Evolutionary conservation across 1,140 invertebrate genomes (phyloP).

Genomic region (Steinernema feltiae): DNA sequence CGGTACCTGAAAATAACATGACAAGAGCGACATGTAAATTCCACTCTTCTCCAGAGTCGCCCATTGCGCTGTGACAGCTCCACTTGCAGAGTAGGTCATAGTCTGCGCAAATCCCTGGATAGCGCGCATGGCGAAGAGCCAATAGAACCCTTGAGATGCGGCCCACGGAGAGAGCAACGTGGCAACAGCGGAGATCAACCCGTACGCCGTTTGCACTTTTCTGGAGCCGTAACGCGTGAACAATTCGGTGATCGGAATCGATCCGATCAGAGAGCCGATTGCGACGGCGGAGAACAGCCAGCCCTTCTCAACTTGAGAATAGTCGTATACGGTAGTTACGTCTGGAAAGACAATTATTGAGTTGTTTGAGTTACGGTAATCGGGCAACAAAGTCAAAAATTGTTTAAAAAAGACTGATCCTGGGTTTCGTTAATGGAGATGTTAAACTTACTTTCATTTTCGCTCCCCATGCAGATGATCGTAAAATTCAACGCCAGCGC

Average conservation of each 20-base stretch:
- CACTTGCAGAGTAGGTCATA: conserved; percentile 47
- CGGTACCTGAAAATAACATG: conserved; percentile 45
- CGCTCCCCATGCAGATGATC: conserved; percentile 16
- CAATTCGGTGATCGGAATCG: conserved; percentile 36
- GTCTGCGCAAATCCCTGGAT: conserved; percentile 47
- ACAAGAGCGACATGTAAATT: conserved; percentile 47
- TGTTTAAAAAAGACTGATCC: no score
- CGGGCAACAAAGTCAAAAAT: no score
- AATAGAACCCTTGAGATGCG: conserved; percentile 33
- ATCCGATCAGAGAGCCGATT: conserved; percentile 34
- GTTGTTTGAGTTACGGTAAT: background rate
- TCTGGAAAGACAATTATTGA: conserved; percentile 13
- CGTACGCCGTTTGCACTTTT: conserved; percentile 39
- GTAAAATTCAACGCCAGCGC: conserved; percentile 12
- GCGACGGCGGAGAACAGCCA: conserved; percentile 40
- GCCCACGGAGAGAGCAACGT: conserved; percentile 47
- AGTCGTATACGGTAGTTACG: conserved; percentile 6
- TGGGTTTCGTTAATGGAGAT: no score
- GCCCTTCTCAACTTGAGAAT: conserved; percentile 16
- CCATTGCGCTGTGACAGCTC: conserved; percentile 47
- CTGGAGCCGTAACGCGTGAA: conserved; percentile 30
- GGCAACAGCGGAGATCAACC: conserved; percentile 47
- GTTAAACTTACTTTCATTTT: background rate
- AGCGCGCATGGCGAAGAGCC: conserved; percentile 39
- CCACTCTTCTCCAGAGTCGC: conserved; percentile 39